These are phyloP conservation scores for Berghia stephanieae DNA, from an alignment of 1,140 invertebrate genomes.

Conservation along the genomic window DNA sequence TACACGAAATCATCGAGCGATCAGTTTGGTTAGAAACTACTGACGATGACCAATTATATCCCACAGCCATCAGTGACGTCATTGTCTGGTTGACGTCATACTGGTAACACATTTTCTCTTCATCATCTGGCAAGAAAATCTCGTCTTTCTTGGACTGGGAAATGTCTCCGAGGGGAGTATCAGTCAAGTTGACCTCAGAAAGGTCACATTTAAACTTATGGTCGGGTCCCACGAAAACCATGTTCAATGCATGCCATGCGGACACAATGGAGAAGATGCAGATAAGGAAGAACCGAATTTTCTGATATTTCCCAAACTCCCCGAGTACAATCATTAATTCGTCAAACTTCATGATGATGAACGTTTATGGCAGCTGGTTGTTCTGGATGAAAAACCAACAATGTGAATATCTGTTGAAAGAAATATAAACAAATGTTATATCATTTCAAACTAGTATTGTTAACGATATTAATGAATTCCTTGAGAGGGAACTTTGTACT, in stretches of 20 bases:
- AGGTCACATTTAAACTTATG: constrained; percentile 38
- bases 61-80: not conserved
- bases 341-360: constrained; percentile 84
- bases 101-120: not conserved
- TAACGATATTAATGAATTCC: too few relatives aligned
- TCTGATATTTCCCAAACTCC: constrained; percentile 90
- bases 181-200: constrained; percentile 26
- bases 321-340: constrained; percentile 85
- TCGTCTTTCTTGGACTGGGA: not conserved
- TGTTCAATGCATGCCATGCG: constrained; percentile 80
- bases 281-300: constrained; percentile 84
- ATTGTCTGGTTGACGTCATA: not conserved
- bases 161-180: not conserved
- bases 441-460: too few relatives aligned
- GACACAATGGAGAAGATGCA: constrained; percentile 79
- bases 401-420: too few relatives aligned
- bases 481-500: too few relatives aligned
- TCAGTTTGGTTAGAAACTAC: not conserved
- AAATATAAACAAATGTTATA: too few relatives aligned
- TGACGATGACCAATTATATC: not conserved
- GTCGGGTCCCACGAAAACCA: constrained; percentile 72
- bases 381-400: too few relatives aligned
- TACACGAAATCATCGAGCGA: not conserved
- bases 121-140: not conserved
- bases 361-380: too few relatives aligned